Percentiles rank a stretch among this genome's conserved stretches.
Conservation (phyloP, 1,140 invertebrate species). For the Eurosta solidaginis region DNA sequence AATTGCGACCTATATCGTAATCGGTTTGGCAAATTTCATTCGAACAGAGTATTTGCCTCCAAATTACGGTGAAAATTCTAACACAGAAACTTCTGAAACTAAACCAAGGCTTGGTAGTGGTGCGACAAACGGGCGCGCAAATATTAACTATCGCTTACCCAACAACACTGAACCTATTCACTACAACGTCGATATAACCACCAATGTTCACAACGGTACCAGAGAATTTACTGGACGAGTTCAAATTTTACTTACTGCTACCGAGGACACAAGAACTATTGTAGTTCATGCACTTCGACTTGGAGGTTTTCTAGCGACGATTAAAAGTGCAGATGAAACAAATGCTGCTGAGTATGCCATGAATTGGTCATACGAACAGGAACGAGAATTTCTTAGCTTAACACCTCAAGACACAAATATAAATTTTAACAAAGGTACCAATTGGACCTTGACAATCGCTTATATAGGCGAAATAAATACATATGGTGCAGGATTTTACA, state of each 20-base stretch:
- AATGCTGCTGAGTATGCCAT: slow-evolving; percentile 13
- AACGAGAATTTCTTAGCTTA: slow-evolving; percentile 50
- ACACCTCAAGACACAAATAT: slow-evolving; percentile 35
- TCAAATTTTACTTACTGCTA: slow-evolving; percentile 61
- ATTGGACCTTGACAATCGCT: slow-evolving; percentile 61
- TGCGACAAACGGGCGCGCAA: slow-evolving; percentile 39
- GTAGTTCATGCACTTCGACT: slow-evolving; percentile 61
- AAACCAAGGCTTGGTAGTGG: neutral
- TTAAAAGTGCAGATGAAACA: slow-evolving; percentile 21
- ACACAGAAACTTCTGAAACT: neutral
- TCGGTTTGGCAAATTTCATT: neutral
- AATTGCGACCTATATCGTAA: neutral
- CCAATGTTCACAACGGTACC: slow-evolving; percentile 64
- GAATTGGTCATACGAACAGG: slow-evolving; percentile 32
- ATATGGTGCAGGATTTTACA: slow-evolving; percentile 78
- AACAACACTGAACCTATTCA: slow-evolving; percentile 50
- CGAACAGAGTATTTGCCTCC: neutral
- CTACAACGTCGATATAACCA: slow-evolving; percentile 59
- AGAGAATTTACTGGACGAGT: slow-evolving; percentile 66
- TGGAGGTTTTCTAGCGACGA: slow-evolving; percentile 38
- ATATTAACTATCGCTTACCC: slow-evolving; percentile 65
- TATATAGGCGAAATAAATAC: slow-evolving; percentile 64
- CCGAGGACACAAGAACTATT: slow-evolving; percentile 52
- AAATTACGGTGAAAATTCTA: neutral
- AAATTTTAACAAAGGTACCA: slow-evolving; percentile 16